phyloP scores from a whole-genome alignment of 2,888 invertebrate genomes.

The Pocota personata region DNA sequence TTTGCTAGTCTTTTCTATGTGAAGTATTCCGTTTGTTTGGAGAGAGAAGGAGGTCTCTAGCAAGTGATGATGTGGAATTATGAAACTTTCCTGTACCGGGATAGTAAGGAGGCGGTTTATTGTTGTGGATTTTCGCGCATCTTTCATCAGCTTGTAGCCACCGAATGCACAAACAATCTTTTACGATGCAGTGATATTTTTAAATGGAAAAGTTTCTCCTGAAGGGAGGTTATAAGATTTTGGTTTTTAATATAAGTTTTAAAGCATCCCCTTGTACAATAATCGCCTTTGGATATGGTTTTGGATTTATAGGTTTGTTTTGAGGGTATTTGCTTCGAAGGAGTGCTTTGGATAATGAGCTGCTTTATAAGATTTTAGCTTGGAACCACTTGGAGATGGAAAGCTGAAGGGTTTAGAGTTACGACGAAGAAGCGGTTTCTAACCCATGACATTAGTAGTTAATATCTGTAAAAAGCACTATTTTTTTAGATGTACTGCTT shows the following conservation, averaged over 20 bases:
- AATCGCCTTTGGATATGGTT: not conserved
- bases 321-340: not conserved
- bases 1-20: not conserved
- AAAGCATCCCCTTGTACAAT: not conserved
- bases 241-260: slow-evolving; percentile 35
- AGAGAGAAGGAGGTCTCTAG: not conserved
- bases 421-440: no score
- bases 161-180: slow-evolving; percentile 12
- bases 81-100: slow-evolving; percentile 37
- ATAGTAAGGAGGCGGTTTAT: slow-evolving; percentile 43
- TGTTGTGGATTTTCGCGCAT: slow-evolving; percentile 45
- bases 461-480: no score
- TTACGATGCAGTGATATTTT: slow-evolving; percentile 29
- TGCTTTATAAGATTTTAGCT: no score
- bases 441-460: no score
- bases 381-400: no score
- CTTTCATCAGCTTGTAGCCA: slow-evolving; percentile 40
- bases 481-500: no score
- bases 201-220: slow-evolving; percentile 36
- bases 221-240: slow-evolving; percentile 16
- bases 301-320: not conserved
- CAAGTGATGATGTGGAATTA: slow-evolving; percentile 39
- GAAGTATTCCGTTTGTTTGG: not conserved
- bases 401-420: no score
- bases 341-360: not conserved